These are phyloP conservation scores for Parasteatoda lunata DNA, from an alignment of 2,888 invertebrate genomes.

Conservation along the genomic window DNA sequence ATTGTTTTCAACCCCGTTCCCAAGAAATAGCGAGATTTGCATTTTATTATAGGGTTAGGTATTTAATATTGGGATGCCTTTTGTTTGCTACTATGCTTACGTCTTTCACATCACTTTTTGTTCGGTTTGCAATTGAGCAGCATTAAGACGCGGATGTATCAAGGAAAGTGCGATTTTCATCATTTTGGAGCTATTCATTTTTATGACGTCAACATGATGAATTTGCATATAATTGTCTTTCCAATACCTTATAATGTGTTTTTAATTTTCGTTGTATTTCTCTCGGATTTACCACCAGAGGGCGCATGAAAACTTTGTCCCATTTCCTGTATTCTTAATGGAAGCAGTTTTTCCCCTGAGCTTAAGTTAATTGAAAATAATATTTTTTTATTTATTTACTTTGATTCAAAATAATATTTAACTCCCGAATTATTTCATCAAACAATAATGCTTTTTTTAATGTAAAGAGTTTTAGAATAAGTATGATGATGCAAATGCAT, in stretches of 20 bases:
- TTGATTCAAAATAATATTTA: too few species aligned
- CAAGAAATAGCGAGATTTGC: conserved; percentile 61
- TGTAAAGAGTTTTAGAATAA: too few species aligned
- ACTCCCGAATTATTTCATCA: too few species aligned
- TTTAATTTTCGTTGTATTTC: conserved; percentile 47
- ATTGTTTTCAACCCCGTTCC: conserved; percentile 48
- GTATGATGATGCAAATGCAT: too few species aligned
- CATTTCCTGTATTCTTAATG: too few species aligned
- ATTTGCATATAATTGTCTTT: conserved; percentile 69
- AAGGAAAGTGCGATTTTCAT: conserved; percentile 42
- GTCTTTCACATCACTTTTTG: conserved; percentile 9
- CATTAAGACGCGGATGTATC: conserved; percentile 59
- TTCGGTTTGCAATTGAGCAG: conserved; percentile 7
- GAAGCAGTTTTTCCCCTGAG: too few species aligned
- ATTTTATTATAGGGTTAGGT: conserved; percentile 64
- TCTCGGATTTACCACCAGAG: too few species aligned
- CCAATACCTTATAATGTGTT: conserved; percentile 68
- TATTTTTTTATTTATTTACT: too few species aligned
- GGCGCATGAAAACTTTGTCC: too few species aligned
- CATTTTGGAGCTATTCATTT: conserved; percentile 49
- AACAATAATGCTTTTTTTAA: too few species aligned
- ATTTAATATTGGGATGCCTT: conserved; percentile 60
- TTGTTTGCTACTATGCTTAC: conserved; percentile 6
- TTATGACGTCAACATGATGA: conserved; percentile 68
- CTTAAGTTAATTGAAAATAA: too few species aligned